phyloP scores from a whole-genome alignment of 2,113 vertebrate genomes.

The Lota lota region DNA sequence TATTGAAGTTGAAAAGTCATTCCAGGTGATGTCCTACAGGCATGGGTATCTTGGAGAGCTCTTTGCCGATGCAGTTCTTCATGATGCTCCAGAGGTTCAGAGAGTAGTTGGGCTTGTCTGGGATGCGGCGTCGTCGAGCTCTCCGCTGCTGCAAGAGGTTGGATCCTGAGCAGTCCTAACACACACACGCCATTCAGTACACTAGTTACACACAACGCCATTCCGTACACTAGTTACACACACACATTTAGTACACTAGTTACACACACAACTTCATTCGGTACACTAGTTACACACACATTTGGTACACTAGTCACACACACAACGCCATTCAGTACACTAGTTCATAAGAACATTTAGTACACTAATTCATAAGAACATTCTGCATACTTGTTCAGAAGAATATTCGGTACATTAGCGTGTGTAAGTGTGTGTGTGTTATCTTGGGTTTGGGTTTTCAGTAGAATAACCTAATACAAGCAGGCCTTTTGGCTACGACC shows the following conservation, averaged over 20 bases:
- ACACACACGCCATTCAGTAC: not conserved
- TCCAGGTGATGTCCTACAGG: slow-evolving; percentile 66
- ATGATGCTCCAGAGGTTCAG: slow-evolving; percentile 77
- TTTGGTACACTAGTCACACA: too few relatives aligned
- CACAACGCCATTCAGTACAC: too few relatives aligned
- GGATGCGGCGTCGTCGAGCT: slow-evolving; percentile 65
- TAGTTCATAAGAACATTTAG: too few relatives aligned
- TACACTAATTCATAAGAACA: too few relatives aligned
- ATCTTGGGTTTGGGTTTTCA: too few relatives aligned
- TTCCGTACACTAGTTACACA: not conserved
- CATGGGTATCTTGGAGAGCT: slow-evolving; percentile 94
- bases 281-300: not conserved
- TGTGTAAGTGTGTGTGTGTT: too few relatives aligned
- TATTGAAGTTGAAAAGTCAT: slow-evolving; percentile 12
- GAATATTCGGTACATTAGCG: too few relatives aligned
- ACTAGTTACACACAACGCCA: not conserved
- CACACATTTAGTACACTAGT: too few relatives aligned
- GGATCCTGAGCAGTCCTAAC: slow-evolving; percentile 60
- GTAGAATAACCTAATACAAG: too few relatives aligned
- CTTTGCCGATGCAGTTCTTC: slow-evolving; percentile 93
- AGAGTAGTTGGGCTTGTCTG: slow-evolving; percentile 75
- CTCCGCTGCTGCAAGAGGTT: slow-evolving; percentile 66
- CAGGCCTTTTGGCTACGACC: too few relatives aligned
- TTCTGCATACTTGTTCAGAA: too few relatives aligned
- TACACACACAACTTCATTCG: not conserved